Percentiles rank a stretch among this genome's conserved stretches.
Evolutionary conservation across 1,140 invertebrate species (phyloP).

Genomic region (Trichonephila inaurata): DNA sequence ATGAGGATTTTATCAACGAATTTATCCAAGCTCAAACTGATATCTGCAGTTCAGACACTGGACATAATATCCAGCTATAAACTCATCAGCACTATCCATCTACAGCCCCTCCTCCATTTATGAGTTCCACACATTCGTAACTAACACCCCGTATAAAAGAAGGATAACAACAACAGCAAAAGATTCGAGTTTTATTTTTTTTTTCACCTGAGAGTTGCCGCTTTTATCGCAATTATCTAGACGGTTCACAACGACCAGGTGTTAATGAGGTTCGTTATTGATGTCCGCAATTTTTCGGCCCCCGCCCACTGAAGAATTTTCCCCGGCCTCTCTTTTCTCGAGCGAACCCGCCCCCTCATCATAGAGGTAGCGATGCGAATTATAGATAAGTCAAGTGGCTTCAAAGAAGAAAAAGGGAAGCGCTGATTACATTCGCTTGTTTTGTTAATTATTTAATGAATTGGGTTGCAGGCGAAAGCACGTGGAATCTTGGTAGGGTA

Average conservation of each 20-base stretch:
- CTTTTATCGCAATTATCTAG: conserved; percentile 66
- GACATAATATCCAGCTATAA: conserved; percentile 1
- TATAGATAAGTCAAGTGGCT: conserved; percentile 63
- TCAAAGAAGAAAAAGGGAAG: background rate
- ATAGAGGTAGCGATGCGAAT: conserved; percentile 63
- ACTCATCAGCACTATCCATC: conserved; percentile 45
- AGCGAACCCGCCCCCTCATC: conserved; percentile 65
- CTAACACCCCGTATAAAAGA: conserved; percentile 47
- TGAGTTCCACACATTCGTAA: conserved; percentile 54
- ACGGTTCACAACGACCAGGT: conserved; percentile 42
- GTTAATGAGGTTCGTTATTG: conserved; percentile 71
- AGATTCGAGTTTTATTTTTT: conserved; percentile 1
- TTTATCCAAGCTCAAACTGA: background rate
- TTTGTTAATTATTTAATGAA: conserved; percentile 59
- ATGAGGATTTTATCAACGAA: conserved; percentile 27
- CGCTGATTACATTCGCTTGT: conserved; percentile 6
- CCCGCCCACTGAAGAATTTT: conserved; percentile 35
- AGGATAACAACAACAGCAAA: conserved; percentile 6
- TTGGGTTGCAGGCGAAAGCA: conserved; percentile 25
- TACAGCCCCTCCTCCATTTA: conserved; percentile 58
- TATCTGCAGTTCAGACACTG: background rate
- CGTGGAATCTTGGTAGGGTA: background rate
- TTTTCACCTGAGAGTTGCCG: conserved; percentile 16
- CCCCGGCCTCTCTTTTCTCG: conserved; percentile 34
- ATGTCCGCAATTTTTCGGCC: conserved; percentile 64